A percentile compares a stretch with the other conserved stretches of the same genome.
phyloP scores from a whole-genome alignment of 2,888 invertebrate genomes.

The Cosmorhoe ocellata region DNA sequence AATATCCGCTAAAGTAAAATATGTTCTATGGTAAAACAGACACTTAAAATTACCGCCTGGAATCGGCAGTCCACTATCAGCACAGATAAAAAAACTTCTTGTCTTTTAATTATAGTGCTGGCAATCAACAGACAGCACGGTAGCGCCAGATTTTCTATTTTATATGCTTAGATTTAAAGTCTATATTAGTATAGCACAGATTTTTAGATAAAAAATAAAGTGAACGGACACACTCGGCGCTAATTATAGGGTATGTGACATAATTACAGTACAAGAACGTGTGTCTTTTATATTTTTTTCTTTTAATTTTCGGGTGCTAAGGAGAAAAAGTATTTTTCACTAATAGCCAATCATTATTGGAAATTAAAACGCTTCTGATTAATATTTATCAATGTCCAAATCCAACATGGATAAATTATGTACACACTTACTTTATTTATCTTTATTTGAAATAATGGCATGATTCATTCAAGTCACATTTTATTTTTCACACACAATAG shows the following conservation, averaged over 20 bases:
- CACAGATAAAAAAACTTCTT: conserved; percentile 52
- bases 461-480: too few relatives aligned
- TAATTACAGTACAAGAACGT: conserved; percentile 53
- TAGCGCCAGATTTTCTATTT: conserved; percentile 34
- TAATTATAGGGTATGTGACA: conserved; percentile 65
- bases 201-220: conserved; percentile 52
- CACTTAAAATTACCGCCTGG: conserved; percentile 48
- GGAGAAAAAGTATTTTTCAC: conserved; percentile 40
- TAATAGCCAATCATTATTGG: conserved; percentile 27
- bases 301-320: conserved; percentile 39
- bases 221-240: conserved; percentile 44
- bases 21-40: conserved; percentile 28
- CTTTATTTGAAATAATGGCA: too few relatives aligned
- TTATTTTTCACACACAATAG: too few relatives aligned
- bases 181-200: conserved; percentile 40
- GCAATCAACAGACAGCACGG: conserved; percentile 35
- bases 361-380: conserved; percentile 7
- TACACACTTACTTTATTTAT: too few relatives aligned
- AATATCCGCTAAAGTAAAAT: background rate
- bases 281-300: conserved; percentile 35
- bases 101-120: conserved; percentile 56
- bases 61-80: conserved; percentile 50
- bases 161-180: conserved; percentile 42
- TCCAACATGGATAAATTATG: too few relatives aligned
- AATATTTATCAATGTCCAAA: conserved; percentile 13